Base-by-base conservation (phyloP, 2,113 vertebrate species). In the Caloenas nicobarica region DNA sequence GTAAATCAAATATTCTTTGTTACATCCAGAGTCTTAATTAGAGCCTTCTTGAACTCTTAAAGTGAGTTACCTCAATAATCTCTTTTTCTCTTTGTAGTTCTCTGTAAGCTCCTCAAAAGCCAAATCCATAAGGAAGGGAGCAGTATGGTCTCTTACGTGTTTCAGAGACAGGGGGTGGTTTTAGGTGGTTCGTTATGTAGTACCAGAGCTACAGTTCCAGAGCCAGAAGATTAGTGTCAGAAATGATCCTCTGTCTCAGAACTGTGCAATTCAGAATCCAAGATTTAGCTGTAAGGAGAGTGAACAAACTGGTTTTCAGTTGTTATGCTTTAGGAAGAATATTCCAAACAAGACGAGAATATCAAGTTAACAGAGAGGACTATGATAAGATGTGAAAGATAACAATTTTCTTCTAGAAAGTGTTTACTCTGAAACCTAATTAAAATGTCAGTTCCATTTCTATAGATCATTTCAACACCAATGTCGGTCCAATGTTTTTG, bases 371-470 rank as follows among this genome's bases (percentile, higher is more conserved):
- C 69, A 88, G 80, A 28, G 42, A 88, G 29, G 46, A 64, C 36
- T 66, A 48, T 81, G 79, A 91, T 88, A 88, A 93, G 86, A 96
- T 74, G n/a, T 80, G 65, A 89, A 96, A 79, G 65, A 86, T 61
- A 86, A 26, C 33, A 19, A 28, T 87, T 91, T 86, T 95, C 61
- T 40, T 92, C 36, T 76, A 76, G 77, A 74, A 86, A 86, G 28
- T 86, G 70, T 95, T 94, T 93, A 87, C 50, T 84, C 70, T 85
- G 61, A 92, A 94, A 84, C 56, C 69, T 86, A 93, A 94, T 93
- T 95, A 90, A 93, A 91, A 85, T 66, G 61, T 89, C 57, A 54
- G 44, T 81, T 94, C 69, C 85, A n/a, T 89, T 91, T 90, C 69
- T 91, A 15, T 71, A 74, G 61, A 87, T 81, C 34, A 72, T 87